These are phyloP conservation scores for Melanargia galathea DNA, from an alignment of 2,888 invertebrate genomes.

Conservation along the genomic window DNA sequence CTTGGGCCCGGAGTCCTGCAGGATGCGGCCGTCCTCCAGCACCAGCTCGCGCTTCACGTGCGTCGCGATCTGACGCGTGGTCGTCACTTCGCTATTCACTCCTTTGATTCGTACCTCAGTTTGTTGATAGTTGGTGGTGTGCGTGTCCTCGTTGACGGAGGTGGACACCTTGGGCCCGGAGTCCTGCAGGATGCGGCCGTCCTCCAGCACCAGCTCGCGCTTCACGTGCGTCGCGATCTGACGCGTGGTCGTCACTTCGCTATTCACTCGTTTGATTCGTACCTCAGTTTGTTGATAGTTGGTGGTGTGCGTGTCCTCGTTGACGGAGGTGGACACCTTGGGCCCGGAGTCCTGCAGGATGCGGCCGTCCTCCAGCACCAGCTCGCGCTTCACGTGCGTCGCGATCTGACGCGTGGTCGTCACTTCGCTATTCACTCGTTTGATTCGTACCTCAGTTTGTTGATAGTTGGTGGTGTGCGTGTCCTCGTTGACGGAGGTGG, in stretches of 20 bases:
- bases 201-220: conserved; percentile 93
- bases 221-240: conserved; percentile 96
- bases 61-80: conserved; percentile 95
- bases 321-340: no score
- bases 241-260: conserved; percentile 92
- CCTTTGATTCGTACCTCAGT: no score
- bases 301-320: conserved; percentile 94
- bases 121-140: conserved; percentile 93
- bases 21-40: conserved; percentile 94
- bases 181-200: conserved; percentile 94
- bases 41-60: conserved; percentile 94
- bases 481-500: conserved; percentile 95
- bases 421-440: no score
- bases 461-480: conserved; percentile 94
- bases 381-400: conserved; percentile 93
- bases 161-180: no score
- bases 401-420: conserved; percentile 95
- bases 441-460: conserved; percentile 85
- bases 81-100: no score
- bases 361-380: conserved; percentile 94
- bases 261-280: no score
- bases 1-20: conserved; percentile 95
- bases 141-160: conserved; percentile 94
- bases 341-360: conserved; percentile 95
- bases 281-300: conserved; percentile 89